Evolutionary conservation across 2,888 invertebrate genomes (phyloP), one percentile per base, ranked within the genome.

Genomic region (Dasysyrphus tricinctus): DNA sequence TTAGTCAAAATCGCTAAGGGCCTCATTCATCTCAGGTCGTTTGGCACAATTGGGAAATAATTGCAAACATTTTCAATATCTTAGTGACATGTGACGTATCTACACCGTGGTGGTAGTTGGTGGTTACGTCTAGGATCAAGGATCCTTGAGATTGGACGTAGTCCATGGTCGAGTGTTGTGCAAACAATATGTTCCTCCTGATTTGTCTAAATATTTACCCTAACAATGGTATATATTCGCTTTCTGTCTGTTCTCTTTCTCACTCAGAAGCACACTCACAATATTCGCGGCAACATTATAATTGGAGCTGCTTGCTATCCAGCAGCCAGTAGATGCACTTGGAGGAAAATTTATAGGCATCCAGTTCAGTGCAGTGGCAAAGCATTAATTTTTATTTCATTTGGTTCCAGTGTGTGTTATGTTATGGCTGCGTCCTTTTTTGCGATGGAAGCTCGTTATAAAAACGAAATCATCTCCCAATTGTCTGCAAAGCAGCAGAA

Each of bases 381-480:
- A 34, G 44, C 76, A 80, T 84, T 84, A 84, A 84, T 61, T 84
- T 84, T 84, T 84, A 84, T 84, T 76, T 84, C 72, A 57, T 72
- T 74, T 63, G 56, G 72, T 32, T 57, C 3, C 34, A 37, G 34
- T 63, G 24, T 63, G 24, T 24, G 63, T 32, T 61, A 56, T 56
- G 49, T 56, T 70, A 14, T 42, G 24, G 39, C 14, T 76, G 63
- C 63, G 70, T 63, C 77, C 77, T 77, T 77, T 24, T 70, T 57
- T 63, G 75, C 88, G 88, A 88, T 79, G 69, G 63, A 89, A 88
- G 90, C 91, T 91, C 91, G 92, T 92, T 91, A 91, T 91, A 91
- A 91, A 92, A 91, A 91, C 91, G 91, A 92, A 91, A 92, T 91
- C 91, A 92, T 91, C 91, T 91, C 90, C 90, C 91, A 89, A 75